Base-by-base conservation (phyloP, 2,797 vertebrate species). In the Esox masquinongy region DNA sequence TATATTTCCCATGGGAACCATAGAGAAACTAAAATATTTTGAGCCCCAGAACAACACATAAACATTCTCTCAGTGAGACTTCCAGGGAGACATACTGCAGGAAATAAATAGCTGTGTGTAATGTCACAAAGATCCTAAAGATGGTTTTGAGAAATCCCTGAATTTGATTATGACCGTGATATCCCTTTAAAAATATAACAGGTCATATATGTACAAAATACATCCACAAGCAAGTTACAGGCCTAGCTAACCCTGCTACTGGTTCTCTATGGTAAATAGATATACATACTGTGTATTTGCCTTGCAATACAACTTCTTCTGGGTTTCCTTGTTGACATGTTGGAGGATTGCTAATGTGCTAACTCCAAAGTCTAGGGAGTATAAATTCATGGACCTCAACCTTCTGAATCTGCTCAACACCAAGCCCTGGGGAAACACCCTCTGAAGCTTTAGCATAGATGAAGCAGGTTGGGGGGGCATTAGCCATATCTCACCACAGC, bases 401-500 rank as follows among this genome's bases (percentile, higher is more conserved):
- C 11, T 61, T 77, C 49, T 17, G 70, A 56, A 84, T 4, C 69
- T 71, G 24, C 80, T 74, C 34, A 74, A 68, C 71, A 77, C 43
- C 59, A 70, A 49, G 63, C 79, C 83, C 70, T 77, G 79, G 78
- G 78, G 80, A 71, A 47, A 56, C 70, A 79, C 61, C 72, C 47
- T 80, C 16, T 81, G 71, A 14, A 61, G 67, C 24, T 64, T 67
- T 78, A 68, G 47, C 51, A 70, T 26, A 79, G 72, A 74, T 6
- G 80, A 36, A 70, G 29, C 15, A 70, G n/a, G 53, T 69, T 76
- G 74, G 51, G 15, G 72, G 72, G 78, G 77, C 68, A 78, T 83
- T 77, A 26, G 77, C 87, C 84, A 74, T 84, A 79, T 93, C 94
- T 94, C 93, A 95, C 94, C 94, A 94, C 90, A 85, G 93, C 87